These are phyloP conservation scores for Artibeus jamaicensis DNA, from an alignment of 2,797 vertebrate genomes.

Conservation along the genomic window DNA sequence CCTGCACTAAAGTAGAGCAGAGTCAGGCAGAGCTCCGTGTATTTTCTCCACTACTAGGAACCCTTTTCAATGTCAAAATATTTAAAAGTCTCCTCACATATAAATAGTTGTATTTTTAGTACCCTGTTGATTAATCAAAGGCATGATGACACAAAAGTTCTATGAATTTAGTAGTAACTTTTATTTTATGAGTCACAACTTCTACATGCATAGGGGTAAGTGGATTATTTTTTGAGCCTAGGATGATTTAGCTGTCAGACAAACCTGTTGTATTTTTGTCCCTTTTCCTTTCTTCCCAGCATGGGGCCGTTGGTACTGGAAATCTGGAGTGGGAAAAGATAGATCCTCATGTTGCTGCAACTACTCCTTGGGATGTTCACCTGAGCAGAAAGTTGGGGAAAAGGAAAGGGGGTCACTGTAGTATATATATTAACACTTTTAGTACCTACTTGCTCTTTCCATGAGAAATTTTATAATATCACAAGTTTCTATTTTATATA, in stretches of 20 bases:
- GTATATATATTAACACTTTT: not conserved
- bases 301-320: not conserved
- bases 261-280: not conserved
- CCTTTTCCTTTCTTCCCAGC: not conserved
- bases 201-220: not conserved
- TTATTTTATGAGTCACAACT: not conserved
- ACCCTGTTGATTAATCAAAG: not conserved
- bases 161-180: not conserved
- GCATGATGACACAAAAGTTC: not conserved
- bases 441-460: not conserved
- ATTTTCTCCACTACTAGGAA: not conserved
- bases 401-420: not conserved
- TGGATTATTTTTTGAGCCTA: not conserved
- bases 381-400: not conserved
- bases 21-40: not conserved
- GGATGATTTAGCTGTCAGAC: not conserved
- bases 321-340: not conserved
- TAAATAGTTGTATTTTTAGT: not conserved
- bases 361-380: not conserved
- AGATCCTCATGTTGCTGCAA: not conserved
- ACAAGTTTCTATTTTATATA: not conserved
- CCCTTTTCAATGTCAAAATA: not conserved
- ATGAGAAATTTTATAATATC: not conserved
- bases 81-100: not conserved
- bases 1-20: not conserved